Evolutionary conservation across 2,888 invertebrate genomes (phyloP).

Genomic region (Diarsia rubi): DNA sequence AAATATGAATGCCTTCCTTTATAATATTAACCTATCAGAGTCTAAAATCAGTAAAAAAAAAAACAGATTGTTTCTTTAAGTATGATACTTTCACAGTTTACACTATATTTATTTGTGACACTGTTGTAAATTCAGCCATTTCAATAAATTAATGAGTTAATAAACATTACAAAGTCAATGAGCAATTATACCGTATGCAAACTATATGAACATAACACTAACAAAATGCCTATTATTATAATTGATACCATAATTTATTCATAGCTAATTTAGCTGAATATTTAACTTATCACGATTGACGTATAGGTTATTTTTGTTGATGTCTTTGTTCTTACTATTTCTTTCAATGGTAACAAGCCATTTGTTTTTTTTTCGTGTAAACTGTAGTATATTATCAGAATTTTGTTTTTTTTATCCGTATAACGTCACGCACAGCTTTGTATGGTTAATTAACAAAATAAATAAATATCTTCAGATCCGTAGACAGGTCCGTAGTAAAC

Average conservation of each 20-base stretch:
- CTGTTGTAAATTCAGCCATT: neutral
- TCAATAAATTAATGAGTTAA: neutral
- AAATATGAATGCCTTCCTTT: neutral
- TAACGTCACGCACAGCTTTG: no score
- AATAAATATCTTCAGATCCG: no score
- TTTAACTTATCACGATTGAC: neutral
- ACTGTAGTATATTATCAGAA: neutral
- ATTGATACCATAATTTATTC: slow-evolving; percentile 29
- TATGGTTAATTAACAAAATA: no score
- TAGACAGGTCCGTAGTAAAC: no score
- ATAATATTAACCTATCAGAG: neutral
- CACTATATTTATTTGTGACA: neutral
- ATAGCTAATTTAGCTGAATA: slow-evolving; percentile 14
- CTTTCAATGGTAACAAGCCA: neutral
- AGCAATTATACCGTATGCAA: slow-evolving; percentile 18
- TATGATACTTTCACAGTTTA: no score
- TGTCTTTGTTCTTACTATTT: neutral
- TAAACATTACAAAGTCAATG: slow-evolving; percentile 11
- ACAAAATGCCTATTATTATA: slow-evolving; percentile 9
- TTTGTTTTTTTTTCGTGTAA: no score
- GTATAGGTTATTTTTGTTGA: neutral
- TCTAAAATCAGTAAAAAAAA: neutral
- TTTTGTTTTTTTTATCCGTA: neutral
- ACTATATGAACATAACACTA: slow-evolving; percentile 13
- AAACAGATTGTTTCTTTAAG: neutral